Evolutionary conservation across 2,888 invertebrate species (phyloP).

Genomic region (Mythimna loreyi): DNA sequence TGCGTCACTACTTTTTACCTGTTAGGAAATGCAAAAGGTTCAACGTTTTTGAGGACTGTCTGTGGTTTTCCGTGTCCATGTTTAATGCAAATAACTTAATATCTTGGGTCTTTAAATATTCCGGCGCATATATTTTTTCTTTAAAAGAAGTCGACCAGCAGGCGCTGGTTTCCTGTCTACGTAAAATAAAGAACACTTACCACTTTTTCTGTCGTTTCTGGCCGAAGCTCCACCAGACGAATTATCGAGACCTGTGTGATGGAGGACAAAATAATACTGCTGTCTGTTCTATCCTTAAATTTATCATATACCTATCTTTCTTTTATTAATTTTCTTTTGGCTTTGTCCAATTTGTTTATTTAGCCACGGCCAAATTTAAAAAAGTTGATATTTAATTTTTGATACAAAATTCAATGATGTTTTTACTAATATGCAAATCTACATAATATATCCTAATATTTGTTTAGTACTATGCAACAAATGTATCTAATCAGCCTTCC

Average conservation of each 20-base stretch:
- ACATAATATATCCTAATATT: too few relatives aligned
- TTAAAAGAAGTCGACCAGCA: not conserved
- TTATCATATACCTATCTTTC: too few relatives aligned
- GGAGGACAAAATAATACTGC: not conserved
- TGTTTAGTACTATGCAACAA: too few relatives aligned
- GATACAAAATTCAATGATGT: too few relatives aligned
- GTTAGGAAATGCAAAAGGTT: not conserved
- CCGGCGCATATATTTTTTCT: not conserved
- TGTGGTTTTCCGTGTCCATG: not conserved
- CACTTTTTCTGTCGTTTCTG: constrained; percentile 30
- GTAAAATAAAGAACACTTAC: constrained; percentile 14
- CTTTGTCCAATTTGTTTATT: too few relatives aligned
- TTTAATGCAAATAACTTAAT: not conserved
- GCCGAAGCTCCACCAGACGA: constrained; percentile 18
- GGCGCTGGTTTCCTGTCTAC: not conserved
- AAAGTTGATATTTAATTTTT: too few relatives aligned
- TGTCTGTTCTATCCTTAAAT: not conserved
- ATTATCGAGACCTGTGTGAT: constrained; percentile 35
- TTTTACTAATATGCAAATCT: too few relatives aligned
- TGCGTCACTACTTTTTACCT: not conserved
- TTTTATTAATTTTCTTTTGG: too few relatives aligned
- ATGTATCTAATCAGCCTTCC: too few relatives aligned
- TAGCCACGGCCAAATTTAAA: too few relatives aligned
- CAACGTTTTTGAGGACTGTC: not conserved
- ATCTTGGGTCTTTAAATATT: not conserved